Base-by-base conservation (phyloP, 1,140 invertebrate genomes). In the Drosophila burlai region DNA sequence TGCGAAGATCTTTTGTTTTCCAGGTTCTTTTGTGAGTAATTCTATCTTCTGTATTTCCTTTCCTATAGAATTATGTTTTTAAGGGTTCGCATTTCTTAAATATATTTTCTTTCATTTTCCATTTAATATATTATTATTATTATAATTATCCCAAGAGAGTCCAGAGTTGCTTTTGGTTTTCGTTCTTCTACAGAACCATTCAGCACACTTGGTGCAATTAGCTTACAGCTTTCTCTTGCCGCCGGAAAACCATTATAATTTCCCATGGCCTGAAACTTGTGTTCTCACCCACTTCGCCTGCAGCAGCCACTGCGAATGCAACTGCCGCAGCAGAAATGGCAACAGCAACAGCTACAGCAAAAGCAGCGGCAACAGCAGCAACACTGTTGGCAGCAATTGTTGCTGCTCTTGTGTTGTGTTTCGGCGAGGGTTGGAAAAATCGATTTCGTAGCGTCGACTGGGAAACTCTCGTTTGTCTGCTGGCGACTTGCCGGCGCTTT, bases 361-460 rank as follows among this genome's bases (percentile, higher is more conserved):
- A 38, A 49, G 21, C 50, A 55, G 4, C 15, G 29, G 13, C 21
- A 49, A 6, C 7, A 49, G 16, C 52, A 61, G 45, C 36, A 36
- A 36, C 66, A 29, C 49, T 40, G 34, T 31, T 62, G 60, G 60
- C 60, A 69, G 54, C 76, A 79, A 79, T 72, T 79, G 76, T 79
- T 69, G 76, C 76, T 79, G 67, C 61, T 71, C 66, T 64, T 76
- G 61, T 76, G 61, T 54, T 76, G 64, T 62, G 67, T 54, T 73
- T 76, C 43, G 50, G 45, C 31, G 65, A 80, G 81, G 81, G 71
- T 83, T 59, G 81, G 81, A 84, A 84, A 84, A 84, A 84, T 84
- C 81, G 81, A 84, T 84, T 84, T 77, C 36, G 24, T 36, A 42
- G 36, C 42, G 38, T 54, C 63, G 55, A 43, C 66, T 43, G 69